A percentile compares a stretch with the other conserved stretches of the same genome.
Evolutionary conservation across 30 jellyfish, hydroid and myxozoan genomes (phyloP).

Genomic region (Chironex yamaguchii): DNA sequence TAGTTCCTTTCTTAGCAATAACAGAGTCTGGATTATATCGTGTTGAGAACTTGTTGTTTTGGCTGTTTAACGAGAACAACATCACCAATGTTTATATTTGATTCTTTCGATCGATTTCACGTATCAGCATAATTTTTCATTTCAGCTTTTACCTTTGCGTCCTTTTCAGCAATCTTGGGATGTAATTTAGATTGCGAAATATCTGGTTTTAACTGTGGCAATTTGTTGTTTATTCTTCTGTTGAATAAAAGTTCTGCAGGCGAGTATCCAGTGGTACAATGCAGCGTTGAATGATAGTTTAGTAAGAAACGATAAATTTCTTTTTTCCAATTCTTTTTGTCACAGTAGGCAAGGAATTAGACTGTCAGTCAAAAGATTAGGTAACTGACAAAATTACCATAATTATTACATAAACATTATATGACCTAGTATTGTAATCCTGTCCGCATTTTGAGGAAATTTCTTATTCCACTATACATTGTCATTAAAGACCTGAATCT

Average conservation of each 20-base stretch:
- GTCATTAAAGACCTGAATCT: too few relatives aligned
- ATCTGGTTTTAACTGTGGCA: neutral
- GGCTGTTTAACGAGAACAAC: neutral
- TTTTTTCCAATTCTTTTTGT: conserved; percentile 5
- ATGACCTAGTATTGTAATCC: too few relatives aligned
- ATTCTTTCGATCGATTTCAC: neutral
- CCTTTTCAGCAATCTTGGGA: neutral
- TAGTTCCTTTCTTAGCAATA: too few relatives aligned
- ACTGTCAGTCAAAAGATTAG: too few relatives aligned
- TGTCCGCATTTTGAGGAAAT: too few relatives aligned
- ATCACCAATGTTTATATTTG: neutral
- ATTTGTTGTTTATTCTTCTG: neutral
- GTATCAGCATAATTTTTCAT: neutral
- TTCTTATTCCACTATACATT: too few relatives aligned
- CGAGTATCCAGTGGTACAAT: conserved; percentile 38
- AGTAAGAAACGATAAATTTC: neutral
- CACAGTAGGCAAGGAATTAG: neutral
- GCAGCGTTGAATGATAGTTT: conserved; percentile 19
- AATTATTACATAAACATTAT: too few relatives aligned
- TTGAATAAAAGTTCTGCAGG: conserved; percentile 13
- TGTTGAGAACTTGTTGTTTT: neutral
- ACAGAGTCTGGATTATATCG: too few relatives aligned
- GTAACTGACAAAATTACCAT: too few relatives aligned
- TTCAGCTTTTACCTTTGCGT: neutral
- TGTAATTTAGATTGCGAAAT: neutral